Evolutionary conservation across 2,888 invertebrate genomes (phyloP), one percentile per base, ranked within the genome.

Genomic region (Xestia xanthographa): DNA sequence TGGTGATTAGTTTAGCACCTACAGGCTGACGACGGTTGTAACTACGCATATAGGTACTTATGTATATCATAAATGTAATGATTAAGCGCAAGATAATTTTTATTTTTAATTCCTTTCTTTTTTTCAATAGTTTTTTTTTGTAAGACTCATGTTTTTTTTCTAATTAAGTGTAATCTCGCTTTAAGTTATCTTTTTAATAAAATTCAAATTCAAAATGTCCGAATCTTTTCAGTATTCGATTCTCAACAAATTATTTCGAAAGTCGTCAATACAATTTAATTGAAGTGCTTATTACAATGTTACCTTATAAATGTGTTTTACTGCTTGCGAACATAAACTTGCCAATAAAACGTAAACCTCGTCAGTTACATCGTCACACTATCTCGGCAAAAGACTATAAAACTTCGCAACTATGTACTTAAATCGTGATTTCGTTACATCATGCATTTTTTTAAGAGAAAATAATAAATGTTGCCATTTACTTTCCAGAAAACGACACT

Each of bases 331-430:
- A 48, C n/a, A 62, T n/a, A n/a, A 67, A 62, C 22, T 62, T 62
- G 34, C n/a, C n/a, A 73, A 68, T 68, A 58, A 26, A 45, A 34
- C 76, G 12, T 65, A 66, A 66, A 66, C 41, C 9, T 65, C 50
- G 17, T 58, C 45, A 43, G 5, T 72, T 56, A 14, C n/a, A 41
- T n/a, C 4, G 14, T n/a, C n/a, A 45, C n/a, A 56, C 17, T n/a
- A 58, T 58, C 6, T 1, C 17, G 14, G 20, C 26, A 41, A 5
- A n/a, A 41, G 2, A 26, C 26, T 8, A 34, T 26, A 17, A 22
- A 72, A 34, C 38, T 38, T 50, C 0, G 17, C 14, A 45, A 73
- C 5, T 2, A 5, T 12, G 9, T 50, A 72, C 9, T 1, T 17
- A n/a, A 1, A 29, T 11, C 8, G 17, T 6, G 22, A 17, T 53